Base-by-base conservation (phyloP, 2,888 invertebrate species). In the Lithodes maja region DNA sequence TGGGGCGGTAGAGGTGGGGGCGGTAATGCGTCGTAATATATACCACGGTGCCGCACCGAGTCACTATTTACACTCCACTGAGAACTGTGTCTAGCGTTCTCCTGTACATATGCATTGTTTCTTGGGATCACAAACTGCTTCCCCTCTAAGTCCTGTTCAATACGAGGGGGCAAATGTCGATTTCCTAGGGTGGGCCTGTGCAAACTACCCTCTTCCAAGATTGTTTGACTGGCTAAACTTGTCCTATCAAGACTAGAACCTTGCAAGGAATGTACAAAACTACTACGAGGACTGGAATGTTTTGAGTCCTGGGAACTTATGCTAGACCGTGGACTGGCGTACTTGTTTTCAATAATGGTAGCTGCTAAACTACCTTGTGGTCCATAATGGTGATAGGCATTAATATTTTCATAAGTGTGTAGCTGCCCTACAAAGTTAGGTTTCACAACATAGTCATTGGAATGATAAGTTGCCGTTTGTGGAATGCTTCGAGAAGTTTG, bases 281-380 rank as follows among this genome's bases (percentile, higher is more conserved):
- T 94, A 78, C 93, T 93, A 91, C 94, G 93, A 1, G 94, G 94
- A 92, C 94, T 94, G 92, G 94, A 94, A 93, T 94, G 94, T 92
- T 94, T 94, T 0, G 94, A 94, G 92, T 94, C 94, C 89, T 94
- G 93, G 49, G 94, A 94, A 88, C 93, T 93, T 71, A 93, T 93
- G 92, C 94, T 94, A 86, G 94, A 94, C 91, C 94, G 93, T 49
- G 94, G 93, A 91, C 94, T 94, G 87, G 90, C 91, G 78, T 90
- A 90, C 79, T 91, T 91, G 77, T 91, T 91, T 87, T 91, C 91
- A 68, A 91, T 91, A 68, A 91, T 87, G 7, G 90, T 90, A 61
- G 90, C 90, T 52, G 90, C 91, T 84, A 89, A 82, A 77, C 90
- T 89, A 79, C 90, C 88, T 53, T 81, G 71, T 5, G 85, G 85